Percentiles rank a stretch among this genome's conserved stretches.
Evolutionary conservation across 2,113 vertebrate species (phyloP).

Genomic region (Petaurus breviceps): DNA sequence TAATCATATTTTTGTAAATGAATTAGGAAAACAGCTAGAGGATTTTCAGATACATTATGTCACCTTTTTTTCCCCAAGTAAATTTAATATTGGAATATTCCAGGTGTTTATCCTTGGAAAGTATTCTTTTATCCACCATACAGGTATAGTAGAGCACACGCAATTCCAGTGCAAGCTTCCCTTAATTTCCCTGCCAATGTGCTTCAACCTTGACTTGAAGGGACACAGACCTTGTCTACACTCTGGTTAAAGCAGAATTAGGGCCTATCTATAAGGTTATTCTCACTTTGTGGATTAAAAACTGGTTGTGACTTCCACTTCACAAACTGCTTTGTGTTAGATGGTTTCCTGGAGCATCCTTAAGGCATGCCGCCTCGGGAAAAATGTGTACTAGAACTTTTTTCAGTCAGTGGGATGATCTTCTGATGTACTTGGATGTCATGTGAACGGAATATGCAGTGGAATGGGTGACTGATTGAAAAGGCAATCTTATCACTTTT

Average conservation of each 20-base stretch:
- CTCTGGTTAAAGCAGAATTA: slow-evolving; percentile 42
- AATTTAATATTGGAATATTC: not conserved
- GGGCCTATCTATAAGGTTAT: slow-evolving; percentile 26
- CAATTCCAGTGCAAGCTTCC: slow-evolving; percentile 1
- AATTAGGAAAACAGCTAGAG: not conserved
- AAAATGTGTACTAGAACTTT: slow-evolving; percentile 78
- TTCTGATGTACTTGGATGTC: slow-evolving; percentile 76
- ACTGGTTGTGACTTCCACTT: slow-evolving; percentile 56
- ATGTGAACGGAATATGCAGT: slow-evolving; percentile 72
- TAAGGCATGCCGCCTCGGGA: slow-evolving; percentile 73
- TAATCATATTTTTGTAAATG: slow-evolving; percentile 1
- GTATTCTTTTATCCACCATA: not conserved
- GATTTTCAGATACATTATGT: slow-evolving; percentile 1
- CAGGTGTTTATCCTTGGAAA: not conserved
- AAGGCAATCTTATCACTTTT: slow-evolving; percentile 63
- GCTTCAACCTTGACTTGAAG: slow-evolving; percentile 50
- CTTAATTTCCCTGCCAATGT: slow-evolving; percentile 52
- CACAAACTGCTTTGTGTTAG: slow-evolving; percentile 58
- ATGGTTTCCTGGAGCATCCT: slow-evolving; percentile 71
- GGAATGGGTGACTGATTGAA: slow-evolving; percentile 76
- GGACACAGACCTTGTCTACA: slow-evolving; percentile 27
- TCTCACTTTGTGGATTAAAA: slow-evolving; percentile 17
- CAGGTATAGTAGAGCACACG: not conserved
- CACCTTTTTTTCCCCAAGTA: not conserved
- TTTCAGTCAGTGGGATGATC: slow-evolving; percentile 78